Evolutionary conservation across 1,140 invertebrate species (phyloP).

Genomic region (Anastrepha obliqua): DNA sequence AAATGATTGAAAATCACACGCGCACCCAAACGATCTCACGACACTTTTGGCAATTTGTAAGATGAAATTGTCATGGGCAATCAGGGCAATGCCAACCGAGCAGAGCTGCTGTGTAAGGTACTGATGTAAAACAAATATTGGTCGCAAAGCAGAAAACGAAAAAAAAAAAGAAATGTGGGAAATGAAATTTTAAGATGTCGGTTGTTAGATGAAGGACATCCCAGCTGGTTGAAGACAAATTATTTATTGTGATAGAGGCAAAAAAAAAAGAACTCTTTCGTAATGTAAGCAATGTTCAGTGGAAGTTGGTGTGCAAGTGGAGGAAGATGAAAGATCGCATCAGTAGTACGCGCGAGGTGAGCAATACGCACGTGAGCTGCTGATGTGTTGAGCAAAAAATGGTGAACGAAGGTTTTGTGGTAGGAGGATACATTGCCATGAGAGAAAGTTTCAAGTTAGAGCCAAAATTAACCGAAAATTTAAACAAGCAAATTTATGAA

Average conservation of each 20-base stretch:
- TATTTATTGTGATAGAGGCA: background rate
- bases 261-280: background rate
- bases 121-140: slow-evolving; percentile 7
- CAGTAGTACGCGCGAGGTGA: background rate
- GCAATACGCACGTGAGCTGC: too few species aligned
- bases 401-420: too few species aligned
- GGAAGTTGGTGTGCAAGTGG: background rate
- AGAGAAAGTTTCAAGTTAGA: too few species aligned
- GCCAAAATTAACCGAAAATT: too few species aligned
- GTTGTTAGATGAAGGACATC: slow-evolving; percentile 2
- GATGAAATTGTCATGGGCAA: slow-evolving; percentile 38
- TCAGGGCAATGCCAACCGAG: background rate
- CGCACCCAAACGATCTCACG: slow-evolving; percentile 7
- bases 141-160: slow-evolving; percentile 1
- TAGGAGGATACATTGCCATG: too few species aligned
- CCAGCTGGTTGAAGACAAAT: background rate
- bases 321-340: background rate
- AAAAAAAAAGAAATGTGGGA: background rate
- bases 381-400: too few species aligned
- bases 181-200: slow-evolving; percentile 10
- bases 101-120: background rate
- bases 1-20: slow-evolving; percentile 49
- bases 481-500: too few species aligned
- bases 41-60: slow-evolving; percentile 48
- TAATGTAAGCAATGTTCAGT: background rate